These are phyloP conservation scores for Adelphocoris suturalis DNA, from an alignment of 2,888 invertebrate species.

Conservation along the genomic window DNA sequence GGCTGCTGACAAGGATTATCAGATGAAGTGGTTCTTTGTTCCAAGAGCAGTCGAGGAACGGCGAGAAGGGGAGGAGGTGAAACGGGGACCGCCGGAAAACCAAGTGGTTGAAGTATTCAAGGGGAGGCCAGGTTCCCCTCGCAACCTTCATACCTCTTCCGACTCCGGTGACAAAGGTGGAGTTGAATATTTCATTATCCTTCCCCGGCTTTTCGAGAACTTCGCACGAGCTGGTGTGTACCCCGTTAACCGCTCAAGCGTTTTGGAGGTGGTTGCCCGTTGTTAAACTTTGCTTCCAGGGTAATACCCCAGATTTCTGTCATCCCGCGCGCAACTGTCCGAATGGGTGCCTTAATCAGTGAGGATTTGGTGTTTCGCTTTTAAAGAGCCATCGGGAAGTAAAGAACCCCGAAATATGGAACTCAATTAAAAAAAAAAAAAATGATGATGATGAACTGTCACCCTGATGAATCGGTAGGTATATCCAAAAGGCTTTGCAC, in stretches of 20 bases:
- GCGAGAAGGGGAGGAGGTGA: not conserved
- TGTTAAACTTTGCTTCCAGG: slow-evolving; percentile 53
- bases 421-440: no score
- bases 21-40: slow-evolving; percentile 69
- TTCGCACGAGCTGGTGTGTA: slow-evolving; percentile 36
- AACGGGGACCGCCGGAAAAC: slow-evolving; percentile 35
- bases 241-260: slow-evolving; percentile 52
- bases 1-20: slow-evolving; percentile 69
- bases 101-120: slow-evolving; percentile 54
- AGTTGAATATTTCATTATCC: slow-evolving; percentile 64
- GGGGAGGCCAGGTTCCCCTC: slow-evolving; percentile 3
- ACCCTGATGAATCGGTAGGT: no score
- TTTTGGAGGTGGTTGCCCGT: slow-evolving; percentile 41
- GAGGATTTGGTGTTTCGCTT: no score
- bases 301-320: slow-evolving; percentile 48
- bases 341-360: not conserved
- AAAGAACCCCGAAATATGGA: no score
- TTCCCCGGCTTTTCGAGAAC: slow-evolving; percentile 43
- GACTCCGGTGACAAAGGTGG: slow-evolving; percentile 45
- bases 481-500: no score
- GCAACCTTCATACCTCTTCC: not conserved
- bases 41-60: slow-evolving; percentile 3
- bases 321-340: not conserved
- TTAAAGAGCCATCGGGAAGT: no score
- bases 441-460: no score